A percentile compares a stretch with the other conserved stretches of the same genome.
phyloP scores from a whole-genome alignment of 1,140 invertebrate genomes.

The Drosophila willistoni region DNA sequence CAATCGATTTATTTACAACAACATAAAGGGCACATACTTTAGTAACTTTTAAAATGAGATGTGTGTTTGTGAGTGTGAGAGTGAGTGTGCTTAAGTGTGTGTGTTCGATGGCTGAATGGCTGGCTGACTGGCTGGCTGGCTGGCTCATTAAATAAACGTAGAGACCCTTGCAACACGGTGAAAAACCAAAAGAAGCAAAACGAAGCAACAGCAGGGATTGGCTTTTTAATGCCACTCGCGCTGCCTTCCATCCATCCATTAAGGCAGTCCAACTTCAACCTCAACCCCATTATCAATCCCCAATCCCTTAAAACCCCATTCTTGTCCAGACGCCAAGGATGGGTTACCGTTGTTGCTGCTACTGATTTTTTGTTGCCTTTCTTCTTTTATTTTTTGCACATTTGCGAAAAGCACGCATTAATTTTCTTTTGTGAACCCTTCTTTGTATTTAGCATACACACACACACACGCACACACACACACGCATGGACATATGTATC shows the following conservation, averaged over 20 bases:
- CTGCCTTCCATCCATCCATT: slow-evolving; percentile 17
- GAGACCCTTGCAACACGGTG: slow-evolving; percentile 54
- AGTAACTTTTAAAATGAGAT: slow-evolving; percentile 43
- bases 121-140: slow-evolving; percentile 34
- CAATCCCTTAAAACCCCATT: background rate
- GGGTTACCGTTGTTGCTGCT: background rate
- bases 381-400: slow-evolving; percentile 45
- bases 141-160: slow-evolving; percentile 65
- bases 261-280: slow-evolving; percentile 10
- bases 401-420: slow-evolving; percentile 68
- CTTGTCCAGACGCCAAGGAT: slow-evolving; percentile 3
- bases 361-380: slow-evolving; percentile 6
- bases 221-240: slow-evolving; percentile 61
- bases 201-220: slow-evolving; percentile 50
- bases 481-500: background rate
- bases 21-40: slow-evolving; percentile 46
- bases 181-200: slow-evolving; percentile 13
- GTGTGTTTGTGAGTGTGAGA: slow-evolving; percentile 14
- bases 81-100: background rate
- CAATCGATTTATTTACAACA: slow-evolving; percentile 52
- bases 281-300: slow-evolving; percentile 1
- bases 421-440: slow-evolving; percentile 70
- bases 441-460: slow-evolving; percentile 56
- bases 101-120: slow-evolving; percentile 15
- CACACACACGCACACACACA: slow-evolving; percentile 25